phyloP scores from a whole-genome alignment of 2,888 invertebrate species.

The Agrilus mali region DNA sequence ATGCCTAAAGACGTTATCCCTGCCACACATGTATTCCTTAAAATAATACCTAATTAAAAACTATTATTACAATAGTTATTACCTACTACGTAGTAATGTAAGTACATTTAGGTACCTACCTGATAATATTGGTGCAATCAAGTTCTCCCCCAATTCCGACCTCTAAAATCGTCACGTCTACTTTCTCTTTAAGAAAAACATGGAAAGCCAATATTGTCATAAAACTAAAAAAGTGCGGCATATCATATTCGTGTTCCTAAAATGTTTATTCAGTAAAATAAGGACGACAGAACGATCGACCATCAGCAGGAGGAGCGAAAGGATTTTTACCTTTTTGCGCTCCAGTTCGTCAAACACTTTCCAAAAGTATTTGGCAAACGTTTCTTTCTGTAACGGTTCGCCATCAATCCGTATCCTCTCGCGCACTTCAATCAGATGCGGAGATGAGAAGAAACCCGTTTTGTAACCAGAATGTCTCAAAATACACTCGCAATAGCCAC shows the following conservation, averaged over 20 bases:
- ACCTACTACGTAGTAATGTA: no score
- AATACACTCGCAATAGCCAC: constrained; percentile 84
- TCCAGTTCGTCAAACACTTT: constrained; percentile 54
- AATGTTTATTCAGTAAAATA: neutral
- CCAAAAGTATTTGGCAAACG: constrained; percentile 76
- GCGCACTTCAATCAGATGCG: constrained; percentile 85
- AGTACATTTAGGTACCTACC: no score
- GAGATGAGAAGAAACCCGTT: constrained; percentile 94
- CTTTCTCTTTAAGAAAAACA: constrained; percentile 70
- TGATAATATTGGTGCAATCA: constrained; percentile 88
- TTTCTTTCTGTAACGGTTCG: constrained; percentile 52
- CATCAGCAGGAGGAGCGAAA: neutral
- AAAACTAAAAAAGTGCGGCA: constrained; percentile 93
- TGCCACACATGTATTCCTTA: constrained; percentile 40
- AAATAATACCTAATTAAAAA: no score
- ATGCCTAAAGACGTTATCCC: constrained; percentile 85
- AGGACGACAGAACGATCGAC: neutral
- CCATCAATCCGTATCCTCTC: constrained; percentile 90
- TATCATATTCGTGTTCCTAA: constrained; percentile 36
- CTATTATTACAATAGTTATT: no score
- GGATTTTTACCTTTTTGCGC: constrained; percentile 31
- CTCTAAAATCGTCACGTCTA: constrained; percentile 90
- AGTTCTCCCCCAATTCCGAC: constrained; percentile 94
- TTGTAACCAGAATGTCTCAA: constrained; percentile 68
- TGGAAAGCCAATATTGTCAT: constrained; percentile 84